Base-by-base conservation (phyloP, 2,888 invertebrate species). In the Euzetes globulus region DNA sequence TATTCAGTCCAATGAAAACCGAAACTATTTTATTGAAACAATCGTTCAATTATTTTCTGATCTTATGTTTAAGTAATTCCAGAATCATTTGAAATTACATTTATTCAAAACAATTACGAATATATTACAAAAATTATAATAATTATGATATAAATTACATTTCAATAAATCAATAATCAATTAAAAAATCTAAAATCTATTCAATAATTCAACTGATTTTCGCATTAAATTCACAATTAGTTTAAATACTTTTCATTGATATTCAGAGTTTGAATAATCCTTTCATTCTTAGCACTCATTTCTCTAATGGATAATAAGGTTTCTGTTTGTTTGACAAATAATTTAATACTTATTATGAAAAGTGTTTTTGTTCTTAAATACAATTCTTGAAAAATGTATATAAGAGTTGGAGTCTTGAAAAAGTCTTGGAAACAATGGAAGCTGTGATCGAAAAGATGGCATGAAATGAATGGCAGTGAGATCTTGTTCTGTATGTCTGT, bases 401-500 rank as follows among this genome's bases (percentile, higher is more conserved):
- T 25, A 55, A 60, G 33, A 60, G 6, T 55, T 22, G 55, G 19
- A n/a, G n/a, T n/a, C 52, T 13, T 29, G 11, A 29, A 60, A 60
- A 29, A 33, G 9, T 5, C n/a, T n/a, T n/a, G 52, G 22, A 19
- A 52, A 22, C 11, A 41, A 41, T 41, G 41, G 41, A 41, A 41
- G 41, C 41, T 13, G 13, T 41, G 41, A n/a, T 19, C 22, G 5
- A 7, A n/a, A 7, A 29, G 29, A 60, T 60, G 60, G 27, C 9
- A 60, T 33, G 22, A 41, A 22, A 17, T n/a, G 13, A 68, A 22
- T 68, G 68, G 68, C 68, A 68, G 68, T 68, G 68, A 68, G 68
- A 68, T 68, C 68, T 68, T 63, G 37, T 33, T 37, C 63, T 37
- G n/a, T 22, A 25, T 60, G 11, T 29, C 60, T 27, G 7, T 41